Base-by-base conservation (phyloP, 2,888 invertebrate genomes). In the Ligdia adustata region DNA sequence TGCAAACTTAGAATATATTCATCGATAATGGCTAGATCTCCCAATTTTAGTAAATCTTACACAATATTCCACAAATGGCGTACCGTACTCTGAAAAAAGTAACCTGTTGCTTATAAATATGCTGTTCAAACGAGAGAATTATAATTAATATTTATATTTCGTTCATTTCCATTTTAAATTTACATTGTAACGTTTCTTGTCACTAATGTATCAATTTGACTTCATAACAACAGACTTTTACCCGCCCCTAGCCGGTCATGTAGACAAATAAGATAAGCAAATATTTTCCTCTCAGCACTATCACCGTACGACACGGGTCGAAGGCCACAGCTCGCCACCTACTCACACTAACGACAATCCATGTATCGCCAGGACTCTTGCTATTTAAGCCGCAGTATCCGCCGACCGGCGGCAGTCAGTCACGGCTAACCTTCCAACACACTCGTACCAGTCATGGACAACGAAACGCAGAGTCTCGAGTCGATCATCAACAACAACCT, bases 381-480 rank as follows among this genome's bases (percentile, higher is more conserved):
- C 72, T 82, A 84, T 85, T 79, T 86, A 87, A 79, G 48, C 62
- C 63, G 59, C 53, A 29, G 52, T 64, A 60, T 32, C 42, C 45
- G 55, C 48, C 62, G 57, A 62, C 60, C 69, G 60, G 47, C 38
- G 57, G 43, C 73, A 79, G 70, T 78, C 72, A 62, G 51, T 53
- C 49, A 41, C 60, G 49, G 57, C 41, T 50, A 52, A 56, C 60
- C 58, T 38, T 46, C 41, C 45, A 18, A 52, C 40, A 62, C 46
- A 57, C 69, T 43, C 65, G 61, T 48, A 62, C 47, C 46, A 60
- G 69, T 20, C 62, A 85, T 90, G 89, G 89, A 90, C 40, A 78
- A 77, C 64, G 83, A 90, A 78, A 87, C 89, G 5, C 79, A 70
- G 14, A 89, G 89, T 62, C 75, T 90, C 24, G 90, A 90, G 64